Percentiles rank a stretch among this genome's conserved stretches.
phyloP scores from a whole-genome alignment of 2,888 invertebrate species.

The Polietes domitor region DNA sequence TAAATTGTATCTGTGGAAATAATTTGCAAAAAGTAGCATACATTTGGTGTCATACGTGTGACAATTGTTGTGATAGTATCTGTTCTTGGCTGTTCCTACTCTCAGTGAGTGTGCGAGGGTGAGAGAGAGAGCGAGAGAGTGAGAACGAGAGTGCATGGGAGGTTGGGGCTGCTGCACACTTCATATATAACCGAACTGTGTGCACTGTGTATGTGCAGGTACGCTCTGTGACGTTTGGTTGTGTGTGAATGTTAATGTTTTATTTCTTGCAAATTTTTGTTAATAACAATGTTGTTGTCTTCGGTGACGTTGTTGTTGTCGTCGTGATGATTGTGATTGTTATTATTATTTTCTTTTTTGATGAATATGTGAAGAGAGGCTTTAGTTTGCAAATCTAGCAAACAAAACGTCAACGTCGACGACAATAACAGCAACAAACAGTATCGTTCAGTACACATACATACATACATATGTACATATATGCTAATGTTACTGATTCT shows the following conservation, averaged over 20 bases:
- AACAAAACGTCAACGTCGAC: conserved; percentile 72
- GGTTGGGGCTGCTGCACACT: no score
- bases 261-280: conserved; percentile 52
- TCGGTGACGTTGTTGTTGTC: conserved; percentile 33
- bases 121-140: no score
- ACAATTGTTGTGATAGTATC: conserved; percentile 45
- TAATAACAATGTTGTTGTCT: conserved; percentile 67
- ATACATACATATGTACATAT: conserved; percentile 30
- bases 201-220: no score
- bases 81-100: conserved; percentile 40
- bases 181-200: no score
- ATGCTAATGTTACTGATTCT: conserved; percentile 16
- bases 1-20: conserved; percentile 30
- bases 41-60: conserved; percentile 55
- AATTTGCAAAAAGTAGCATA: conserved; percentile 39
- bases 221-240: background rate
- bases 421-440: conserved; percentile 42
- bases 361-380: conserved; percentile 76
- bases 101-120: no score
- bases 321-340: conserved; percentile 46
- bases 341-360: conserved; percentile 74
- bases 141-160: no score
- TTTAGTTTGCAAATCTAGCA: conserved; percentile 78
- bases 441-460: conserved; percentile 59
- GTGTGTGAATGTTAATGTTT: conserved; percentile 32